Conservation (phyloP, 2,888 invertebrate genomes). For the Dyspetes luteomarginatus region DNA sequence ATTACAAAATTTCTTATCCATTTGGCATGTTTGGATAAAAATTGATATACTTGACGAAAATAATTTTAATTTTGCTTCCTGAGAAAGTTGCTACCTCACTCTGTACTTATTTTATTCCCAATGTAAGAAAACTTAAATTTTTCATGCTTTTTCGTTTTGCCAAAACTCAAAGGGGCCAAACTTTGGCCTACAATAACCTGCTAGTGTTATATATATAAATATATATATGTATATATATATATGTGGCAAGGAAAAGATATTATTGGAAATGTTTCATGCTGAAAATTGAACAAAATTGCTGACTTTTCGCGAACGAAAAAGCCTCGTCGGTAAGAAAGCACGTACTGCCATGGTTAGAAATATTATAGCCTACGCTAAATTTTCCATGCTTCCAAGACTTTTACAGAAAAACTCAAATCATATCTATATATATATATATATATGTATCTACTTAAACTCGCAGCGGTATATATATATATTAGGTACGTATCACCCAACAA, state of each 20-base stretch:
- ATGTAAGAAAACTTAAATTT: too few relatives aligned
- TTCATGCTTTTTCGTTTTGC: too few relatives aligned
- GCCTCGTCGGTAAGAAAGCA: constrained; percentile 16
- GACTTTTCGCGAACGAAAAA: constrained; percentile 40
- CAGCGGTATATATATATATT: constrained; percentile 10
- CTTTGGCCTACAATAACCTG: too few relatives aligned
- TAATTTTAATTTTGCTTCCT: too few relatives aligned
- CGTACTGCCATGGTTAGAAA: constrained; percentile 51
- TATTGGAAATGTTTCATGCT: constrained; percentile 46
- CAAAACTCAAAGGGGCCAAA: too few relatives aligned
- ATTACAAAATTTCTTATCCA: background rate
- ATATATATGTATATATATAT: too few relatives aligned
- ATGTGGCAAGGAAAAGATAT: background rate
- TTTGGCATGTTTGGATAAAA: too few relatives aligned
- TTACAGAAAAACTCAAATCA: constrained; percentile 27
- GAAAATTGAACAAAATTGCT: constrained; percentile 49
- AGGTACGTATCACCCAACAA: constrained; percentile 26
- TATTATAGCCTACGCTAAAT: constrained; percentile 44
- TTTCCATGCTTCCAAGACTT: constrained; percentile 22
- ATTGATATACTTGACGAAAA: too few relatives aligned
- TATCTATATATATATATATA: constrained; percentile 17
- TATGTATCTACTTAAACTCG: too few relatives aligned
- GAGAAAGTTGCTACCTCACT: too few relatives aligned
- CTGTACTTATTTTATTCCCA: too few relatives aligned
- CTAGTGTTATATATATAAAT: too few relatives aligned